phyloP scores from a whole-genome alignment of 2,113 vertebrate genomes.

The Geococcyx californianus region DNA sequence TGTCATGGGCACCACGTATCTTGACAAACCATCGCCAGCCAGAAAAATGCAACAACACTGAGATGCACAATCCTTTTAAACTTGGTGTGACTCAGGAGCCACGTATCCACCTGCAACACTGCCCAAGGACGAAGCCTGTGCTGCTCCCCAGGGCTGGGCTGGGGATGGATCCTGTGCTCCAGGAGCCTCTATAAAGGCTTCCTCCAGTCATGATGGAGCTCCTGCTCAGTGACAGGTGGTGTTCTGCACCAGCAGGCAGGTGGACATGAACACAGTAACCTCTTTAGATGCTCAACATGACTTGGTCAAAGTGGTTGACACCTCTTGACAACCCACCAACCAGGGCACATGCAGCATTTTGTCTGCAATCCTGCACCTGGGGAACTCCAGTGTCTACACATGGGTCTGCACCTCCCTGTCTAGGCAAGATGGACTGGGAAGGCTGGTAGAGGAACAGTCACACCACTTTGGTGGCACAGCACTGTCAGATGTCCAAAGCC shows the following conservation, averaged over 20 bases:
- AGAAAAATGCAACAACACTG: fast-evolving
- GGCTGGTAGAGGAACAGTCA: background rate
- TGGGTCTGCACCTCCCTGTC: background rate
- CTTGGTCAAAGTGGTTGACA: background rate
- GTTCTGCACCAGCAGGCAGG: background rate
- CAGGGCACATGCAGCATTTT: fast-evolving
- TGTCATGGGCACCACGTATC: fast-evolving
- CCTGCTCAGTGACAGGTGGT: fast-evolving
- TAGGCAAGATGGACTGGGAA: background rate
- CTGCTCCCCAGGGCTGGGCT: background rate
- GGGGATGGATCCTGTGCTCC: background rate
- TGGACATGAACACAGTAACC: background rate
- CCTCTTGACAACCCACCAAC: background rate
- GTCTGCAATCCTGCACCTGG: background rate
- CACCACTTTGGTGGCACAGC: background rate
- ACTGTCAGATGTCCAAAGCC: background rate
- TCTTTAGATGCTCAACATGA: background rate
- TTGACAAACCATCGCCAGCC: background rate
- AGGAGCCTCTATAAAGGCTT: background rate
- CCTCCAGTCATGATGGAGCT: fast-evolving
- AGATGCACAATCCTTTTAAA: background rate
- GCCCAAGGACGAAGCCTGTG: background rate
- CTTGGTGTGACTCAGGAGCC: background rate
- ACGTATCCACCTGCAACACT: fast-evolving
- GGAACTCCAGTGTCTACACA: fast-evolving